Conservation (phyloP, 1,140 invertebrate species). For the Meteorus sp. region DNA sequence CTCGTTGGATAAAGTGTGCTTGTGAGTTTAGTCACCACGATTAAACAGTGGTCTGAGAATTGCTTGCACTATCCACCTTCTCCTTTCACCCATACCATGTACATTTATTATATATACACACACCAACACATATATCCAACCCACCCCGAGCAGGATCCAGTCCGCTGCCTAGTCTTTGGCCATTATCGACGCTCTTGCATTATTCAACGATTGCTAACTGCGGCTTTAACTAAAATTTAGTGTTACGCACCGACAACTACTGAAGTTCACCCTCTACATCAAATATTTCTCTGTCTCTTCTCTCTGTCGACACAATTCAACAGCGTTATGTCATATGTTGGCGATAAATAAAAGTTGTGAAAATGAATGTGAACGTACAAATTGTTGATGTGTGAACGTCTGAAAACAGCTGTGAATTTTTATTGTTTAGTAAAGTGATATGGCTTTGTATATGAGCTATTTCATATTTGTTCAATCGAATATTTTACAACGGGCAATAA, state of each 20-base stretch:
- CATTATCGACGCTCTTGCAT: constrained; percentile 39
- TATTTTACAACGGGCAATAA: no score
- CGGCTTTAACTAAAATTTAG: constrained; percentile 41
- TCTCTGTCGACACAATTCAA: no score
- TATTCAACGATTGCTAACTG: constrained; percentile 45
- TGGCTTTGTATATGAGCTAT: no score
- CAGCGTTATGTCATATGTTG: no score
- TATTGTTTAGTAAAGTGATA: no score
- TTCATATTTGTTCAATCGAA: no score
- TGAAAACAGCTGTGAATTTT: no score
- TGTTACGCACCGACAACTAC: neutral
- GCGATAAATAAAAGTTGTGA: no score
- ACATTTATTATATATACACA: constrained; percentile 5
- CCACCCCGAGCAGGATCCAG: no score
- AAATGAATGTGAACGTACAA: no score
- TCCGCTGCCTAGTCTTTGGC: constrained; percentile 23
- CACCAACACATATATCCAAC: constrained; percentile 9
- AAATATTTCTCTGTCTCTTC: neutral
- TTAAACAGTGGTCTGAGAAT: constrained; percentile 23
- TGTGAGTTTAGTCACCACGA: constrained; percentile 24
- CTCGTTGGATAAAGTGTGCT: constrained; percentile 5
- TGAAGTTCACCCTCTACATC: neutral
- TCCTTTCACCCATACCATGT: constrained; percentile 10
- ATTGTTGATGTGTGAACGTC: no score
- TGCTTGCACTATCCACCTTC: constrained; percentile 24